Evolutionary conservation across 2,888 invertebrate genomes (phyloP).

Genomic region (Acanthosepion lycidas): DNA sequence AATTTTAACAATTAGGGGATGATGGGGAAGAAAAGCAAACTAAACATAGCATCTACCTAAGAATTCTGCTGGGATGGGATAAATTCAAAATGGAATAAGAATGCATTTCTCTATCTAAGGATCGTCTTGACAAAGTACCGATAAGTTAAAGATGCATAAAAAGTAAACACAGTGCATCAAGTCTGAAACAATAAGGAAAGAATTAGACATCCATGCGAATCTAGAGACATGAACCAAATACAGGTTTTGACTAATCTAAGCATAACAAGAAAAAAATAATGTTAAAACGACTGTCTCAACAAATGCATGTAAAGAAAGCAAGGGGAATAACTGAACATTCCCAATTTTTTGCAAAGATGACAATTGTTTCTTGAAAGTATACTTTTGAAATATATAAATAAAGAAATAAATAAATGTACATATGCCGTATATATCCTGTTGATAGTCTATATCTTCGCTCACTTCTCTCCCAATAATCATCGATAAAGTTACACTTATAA

Average conservation of each 20-base stretch:
- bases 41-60: not conserved
- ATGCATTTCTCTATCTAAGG: not conserved
- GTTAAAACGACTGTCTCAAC: not conserved
- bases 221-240: slow-evolving; percentile 7
- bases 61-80: too few species aligned
- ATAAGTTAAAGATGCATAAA: not conserved
- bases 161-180: not conserved
- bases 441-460: not conserved
- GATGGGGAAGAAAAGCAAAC: not conserved
- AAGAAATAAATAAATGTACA: not conserved
- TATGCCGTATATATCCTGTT: not conserved
- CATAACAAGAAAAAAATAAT: not conserved
- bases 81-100: not conserved
- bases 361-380: too few species aligned
- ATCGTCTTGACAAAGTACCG: not conserved
- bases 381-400: not conserved
- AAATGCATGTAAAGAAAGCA: not conserved
- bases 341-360: not conserved
- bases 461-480: not conserved
- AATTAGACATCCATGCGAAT: not conserved
- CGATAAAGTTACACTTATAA: not conserved
- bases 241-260: not conserved
- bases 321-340: not conserved
- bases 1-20: not conserved
- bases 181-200: not conserved